phyloP scores from a whole-genome alignment of 2,113 vertebrate species.

The Tragulus kanchil region DNA sequence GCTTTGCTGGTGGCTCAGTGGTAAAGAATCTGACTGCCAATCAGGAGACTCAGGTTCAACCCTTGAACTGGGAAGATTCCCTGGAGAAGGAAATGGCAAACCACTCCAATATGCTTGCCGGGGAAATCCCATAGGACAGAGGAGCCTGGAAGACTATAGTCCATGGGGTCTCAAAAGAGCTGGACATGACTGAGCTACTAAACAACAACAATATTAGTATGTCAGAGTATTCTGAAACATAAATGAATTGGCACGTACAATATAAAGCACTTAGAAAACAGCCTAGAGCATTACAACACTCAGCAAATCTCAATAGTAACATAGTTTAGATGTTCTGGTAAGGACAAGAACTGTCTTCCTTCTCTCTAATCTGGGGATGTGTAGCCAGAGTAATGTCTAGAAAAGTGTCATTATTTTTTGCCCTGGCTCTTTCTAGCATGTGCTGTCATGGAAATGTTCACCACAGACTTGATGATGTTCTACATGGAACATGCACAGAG shows the following conservation, averaged over 20 bases:
- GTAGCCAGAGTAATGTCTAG: background rate
- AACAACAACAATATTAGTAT: background rate
- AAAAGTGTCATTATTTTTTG: background rate
- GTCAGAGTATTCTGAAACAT: slow-evolving; percentile 36
- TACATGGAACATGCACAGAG: background rate
- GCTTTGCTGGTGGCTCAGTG: background rate
- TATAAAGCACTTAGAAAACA: slow-evolving; percentile 23
- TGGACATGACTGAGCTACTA: background rate
- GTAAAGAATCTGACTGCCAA: background rate
- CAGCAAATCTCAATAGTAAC: background rate
- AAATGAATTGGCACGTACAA: background rate
- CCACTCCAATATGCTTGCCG: background rate
- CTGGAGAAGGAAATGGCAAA: background rate
- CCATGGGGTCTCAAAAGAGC: background rate
- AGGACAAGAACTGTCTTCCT: background rate
- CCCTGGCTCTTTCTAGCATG: background rate
- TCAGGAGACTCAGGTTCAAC: background rate
- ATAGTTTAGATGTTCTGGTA: background rate
- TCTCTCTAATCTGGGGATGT: background rate
- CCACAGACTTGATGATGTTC: background rate
- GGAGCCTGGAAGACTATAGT: background rate
- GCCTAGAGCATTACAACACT: background rate
- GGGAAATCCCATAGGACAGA: background rate
- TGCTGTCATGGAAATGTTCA: background rate
- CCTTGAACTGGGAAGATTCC: background rate